Conservation (phyloP, 2,113 vertebrate genomes). For the Thamnaconus septentrionalis region DNA sequence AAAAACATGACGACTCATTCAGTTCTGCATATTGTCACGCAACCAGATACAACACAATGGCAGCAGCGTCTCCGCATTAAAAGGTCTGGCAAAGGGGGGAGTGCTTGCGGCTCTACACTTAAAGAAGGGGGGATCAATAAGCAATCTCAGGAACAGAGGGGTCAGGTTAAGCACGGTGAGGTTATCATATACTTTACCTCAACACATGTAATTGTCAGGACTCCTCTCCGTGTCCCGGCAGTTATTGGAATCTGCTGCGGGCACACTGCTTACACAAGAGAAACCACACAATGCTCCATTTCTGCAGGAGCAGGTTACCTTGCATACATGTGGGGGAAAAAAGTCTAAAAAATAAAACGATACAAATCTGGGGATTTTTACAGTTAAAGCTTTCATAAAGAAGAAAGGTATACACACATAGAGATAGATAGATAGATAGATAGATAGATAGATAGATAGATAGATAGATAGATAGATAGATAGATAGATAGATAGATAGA, state of each 20-base stretch:
- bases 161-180: slow-evolving; percentile 58
- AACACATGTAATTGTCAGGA: slow-evolving; percentile 39
- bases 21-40: slow-evolving; percentile 38
- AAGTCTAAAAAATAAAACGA: too few relatives aligned
- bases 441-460: too few relatives aligned
- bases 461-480: too few relatives aligned
- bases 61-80: slow-evolving; percentile 33
- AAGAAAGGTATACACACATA: too few relatives aligned
- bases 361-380: too few relatives aligned
- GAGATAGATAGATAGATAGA: too few relatives aligned
- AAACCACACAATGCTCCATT: not conserved
- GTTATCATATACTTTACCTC: slow-evolving; percentile 58
- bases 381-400: too few relatives aligned
- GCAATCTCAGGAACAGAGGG: slow-evolving; percentile 71
- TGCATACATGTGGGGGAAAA: not conserved
- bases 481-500: too few relatives aligned
- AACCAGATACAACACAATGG: slow-evolving; percentile 8
- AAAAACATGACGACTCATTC: slow-evolving; percentile 28
- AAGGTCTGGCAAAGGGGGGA: slow-evolving; percentile 7
- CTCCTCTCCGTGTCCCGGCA: slow-evolving; percentile 1
- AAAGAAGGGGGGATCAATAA: slow-evolving; percentile 76
- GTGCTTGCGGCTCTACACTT: slow-evolving; percentile 50
- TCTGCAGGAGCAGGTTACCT: not conserved
- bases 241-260: slow-evolving; percentile 2
- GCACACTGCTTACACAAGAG: slow-evolving; percentile 5